Evolutionary conservation across 2,113 vertebrate species (phyloP).

Genomic region (Prunella himalayana): DNA sequence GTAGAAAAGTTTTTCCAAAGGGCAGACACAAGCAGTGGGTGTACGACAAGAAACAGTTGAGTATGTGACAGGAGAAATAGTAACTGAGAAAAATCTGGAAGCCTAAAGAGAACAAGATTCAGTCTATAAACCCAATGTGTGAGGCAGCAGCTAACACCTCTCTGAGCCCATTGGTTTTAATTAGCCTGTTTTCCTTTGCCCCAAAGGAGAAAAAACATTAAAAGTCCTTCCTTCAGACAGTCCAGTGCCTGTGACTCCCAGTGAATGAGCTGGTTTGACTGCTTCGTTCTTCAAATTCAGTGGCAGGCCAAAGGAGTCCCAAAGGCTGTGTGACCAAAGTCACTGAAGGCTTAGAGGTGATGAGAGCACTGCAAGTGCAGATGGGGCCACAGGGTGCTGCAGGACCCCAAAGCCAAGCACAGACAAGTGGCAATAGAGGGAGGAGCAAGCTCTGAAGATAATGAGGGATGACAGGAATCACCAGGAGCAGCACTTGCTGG

Average conservation of each 20-base stretch:
- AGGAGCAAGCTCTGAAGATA: not conserved
- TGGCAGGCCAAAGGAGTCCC: not conserved
- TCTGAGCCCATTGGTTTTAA: not conserved
- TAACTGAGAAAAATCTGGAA: conserved; percentile 56
- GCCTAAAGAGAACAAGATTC: conserved; percentile 41
- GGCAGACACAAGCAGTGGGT: not conserved
- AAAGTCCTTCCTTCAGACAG: not conserved
- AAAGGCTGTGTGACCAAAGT: not conserved
- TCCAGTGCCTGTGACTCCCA: not conserved
- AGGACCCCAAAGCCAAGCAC: not conserved
- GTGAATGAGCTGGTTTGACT: not conserved
- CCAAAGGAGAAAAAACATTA: not conserved
- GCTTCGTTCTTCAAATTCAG: not conserved
- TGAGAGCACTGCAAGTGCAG: not conserved
- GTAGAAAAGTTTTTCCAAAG: conserved; percentile 23
- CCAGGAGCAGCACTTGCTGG: not conserved
- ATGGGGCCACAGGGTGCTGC: not conserved
- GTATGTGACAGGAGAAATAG: conserved; percentile 59
- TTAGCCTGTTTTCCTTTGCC: not conserved
- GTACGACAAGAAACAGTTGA: conserved; percentile 9
- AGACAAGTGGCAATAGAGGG: not conserved
- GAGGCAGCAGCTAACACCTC: conserved; percentile 35
- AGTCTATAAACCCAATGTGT: conserved; percentile 37
- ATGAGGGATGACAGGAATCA: not conserved
- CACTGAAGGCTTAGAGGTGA: not conserved